Conservation (phyloP, 2,888 invertebrate genomes). For the Platerodrilus igneus region DNA sequence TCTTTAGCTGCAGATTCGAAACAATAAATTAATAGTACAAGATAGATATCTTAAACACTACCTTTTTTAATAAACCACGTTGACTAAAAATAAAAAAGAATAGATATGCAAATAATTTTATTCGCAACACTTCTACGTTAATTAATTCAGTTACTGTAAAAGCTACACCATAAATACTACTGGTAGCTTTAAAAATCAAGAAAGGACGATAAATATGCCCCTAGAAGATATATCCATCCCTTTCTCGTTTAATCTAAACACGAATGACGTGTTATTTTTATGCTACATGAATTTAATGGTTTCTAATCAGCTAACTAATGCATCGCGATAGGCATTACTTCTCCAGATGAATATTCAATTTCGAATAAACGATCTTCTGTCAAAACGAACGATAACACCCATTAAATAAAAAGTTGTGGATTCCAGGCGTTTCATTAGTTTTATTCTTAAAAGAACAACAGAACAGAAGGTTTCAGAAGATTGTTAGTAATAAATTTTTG, state of each 20-base stretch:
- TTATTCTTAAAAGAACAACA: constrained; percentile 1
- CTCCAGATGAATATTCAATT: constrained; percentile 27
- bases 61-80: too few species aligned
- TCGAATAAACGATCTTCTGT: constrained; percentile 23
- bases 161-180: not conserved
- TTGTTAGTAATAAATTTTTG: not conserved
- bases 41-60: too few species aligned
- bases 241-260: constrained; percentile 10
- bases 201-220: constrained; percentile 1
- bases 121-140: too few species aligned
- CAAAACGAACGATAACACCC: constrained; percentile 20
- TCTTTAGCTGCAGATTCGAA: too few species aligned
- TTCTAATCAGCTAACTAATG: constrained; percentile 27
- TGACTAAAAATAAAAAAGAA: too few species aligned
- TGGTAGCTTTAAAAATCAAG: not conserved
- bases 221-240: constrained; percentile 7
- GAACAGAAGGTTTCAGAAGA: not conserved
- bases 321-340: constrained; percentile 23
- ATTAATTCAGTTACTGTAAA: constrained; percentile 6
- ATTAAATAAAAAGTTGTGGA: constrained; percentile 19
- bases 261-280: constrained; percentile 19
- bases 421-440: constrained; percentile 13
- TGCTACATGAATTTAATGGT: constrained; percentile 22
- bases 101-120: too few species aligned
- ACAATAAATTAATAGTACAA: too few species aligned